Conservation (phyloP, 2,797 vertebrate genomes). For the Pseudomugil gertrudae region DNA sequence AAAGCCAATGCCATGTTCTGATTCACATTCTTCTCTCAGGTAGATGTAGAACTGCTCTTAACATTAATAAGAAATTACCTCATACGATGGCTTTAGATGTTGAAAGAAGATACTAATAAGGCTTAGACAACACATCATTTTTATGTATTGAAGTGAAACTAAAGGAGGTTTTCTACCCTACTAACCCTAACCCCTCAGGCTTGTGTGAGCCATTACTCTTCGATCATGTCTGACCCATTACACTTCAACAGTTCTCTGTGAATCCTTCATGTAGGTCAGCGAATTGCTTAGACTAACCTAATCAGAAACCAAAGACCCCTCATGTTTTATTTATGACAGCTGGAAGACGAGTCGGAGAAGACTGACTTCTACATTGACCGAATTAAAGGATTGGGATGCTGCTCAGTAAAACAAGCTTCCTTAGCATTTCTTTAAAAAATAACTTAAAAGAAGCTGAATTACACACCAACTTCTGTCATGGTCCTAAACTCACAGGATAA, state of each 20-base stretch:
- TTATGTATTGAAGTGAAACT: slow-evolving; percentile 7
- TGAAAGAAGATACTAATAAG: not conserved
- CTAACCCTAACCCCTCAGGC: not conserved
- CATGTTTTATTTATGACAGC: slow-evolving; percentile 17
- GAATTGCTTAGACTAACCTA: slow-evolving; percentile 13
- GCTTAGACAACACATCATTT: not conserved
- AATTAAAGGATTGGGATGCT: not conserved
- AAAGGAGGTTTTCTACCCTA: slow-evolving; percentile 7
- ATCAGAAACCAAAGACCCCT: slow-evolving; percentile 34
- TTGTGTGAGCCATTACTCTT: not conserved
- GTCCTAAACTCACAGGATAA: not conserved
- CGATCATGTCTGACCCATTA: slow-evolving; percentile 4
- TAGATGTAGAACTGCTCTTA: not conserved
- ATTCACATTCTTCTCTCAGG: too few species aligned
- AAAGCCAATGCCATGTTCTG: too few species aligned
- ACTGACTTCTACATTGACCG: not conserved
- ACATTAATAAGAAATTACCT: not conserved
- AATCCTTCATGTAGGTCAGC: slow-evolving; percentile 28
- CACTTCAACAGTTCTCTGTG: slow-evolving; percentile 8
- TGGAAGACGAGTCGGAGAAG: not conserved
- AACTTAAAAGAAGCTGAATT: not conserved
- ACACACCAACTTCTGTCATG: not conserved
- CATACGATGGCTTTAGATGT: not conserved
- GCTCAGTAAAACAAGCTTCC: not conserved
- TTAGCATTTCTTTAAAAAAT: not conserved